Evolutionary conservation across 2,888 invertebrate genomes (phyloP).

Genomic region (Tigriopus californicus): DNA sequence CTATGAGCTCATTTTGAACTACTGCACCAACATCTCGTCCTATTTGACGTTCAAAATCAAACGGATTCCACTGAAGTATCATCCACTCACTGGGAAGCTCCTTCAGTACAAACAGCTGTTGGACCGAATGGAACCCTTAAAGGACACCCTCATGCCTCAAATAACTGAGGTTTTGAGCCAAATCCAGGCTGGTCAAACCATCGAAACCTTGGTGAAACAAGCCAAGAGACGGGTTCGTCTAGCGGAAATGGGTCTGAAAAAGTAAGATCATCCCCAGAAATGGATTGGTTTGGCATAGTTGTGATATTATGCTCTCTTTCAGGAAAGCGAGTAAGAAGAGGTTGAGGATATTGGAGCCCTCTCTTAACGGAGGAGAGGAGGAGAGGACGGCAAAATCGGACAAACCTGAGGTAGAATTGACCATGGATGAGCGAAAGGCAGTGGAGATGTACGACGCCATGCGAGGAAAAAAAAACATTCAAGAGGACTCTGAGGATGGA

Average conservation of each 20-base stretch:
- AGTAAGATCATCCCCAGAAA: too few relatives aligned
- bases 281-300: too few relatives aligned
- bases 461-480: background rate
- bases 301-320: too few relatives aligned
- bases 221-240: background rate
- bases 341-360: background rate
- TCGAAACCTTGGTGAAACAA: conserved; percentile 21
- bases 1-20: background rate
- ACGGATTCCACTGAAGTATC: conserved; percentile 47
- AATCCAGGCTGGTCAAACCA: too few relatives aligned
- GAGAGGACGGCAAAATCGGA: too few relatives aligned
- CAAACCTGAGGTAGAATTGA: background rate
- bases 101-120: conserved; percentile 58
- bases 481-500: conserved; percentile 11
- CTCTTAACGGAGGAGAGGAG: background rate
- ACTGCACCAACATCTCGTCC: conserved; percentile 6
- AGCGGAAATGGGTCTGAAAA: too few relatives aligned
- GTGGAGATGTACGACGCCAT: background rate
- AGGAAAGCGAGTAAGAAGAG: background rate
- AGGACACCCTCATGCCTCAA: conserved; percentile 45
- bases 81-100: conserved; percentile 72
- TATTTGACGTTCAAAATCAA: conserved; percentile 4
- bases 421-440: background rate
- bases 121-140: conserved; percentile 48
- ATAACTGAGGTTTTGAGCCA: conserved; percentile 39